Evolutionary conservation across 2,888 invertebrate genomes (phyloP).

Genomic region (Drosophila picticornis): DNA sequence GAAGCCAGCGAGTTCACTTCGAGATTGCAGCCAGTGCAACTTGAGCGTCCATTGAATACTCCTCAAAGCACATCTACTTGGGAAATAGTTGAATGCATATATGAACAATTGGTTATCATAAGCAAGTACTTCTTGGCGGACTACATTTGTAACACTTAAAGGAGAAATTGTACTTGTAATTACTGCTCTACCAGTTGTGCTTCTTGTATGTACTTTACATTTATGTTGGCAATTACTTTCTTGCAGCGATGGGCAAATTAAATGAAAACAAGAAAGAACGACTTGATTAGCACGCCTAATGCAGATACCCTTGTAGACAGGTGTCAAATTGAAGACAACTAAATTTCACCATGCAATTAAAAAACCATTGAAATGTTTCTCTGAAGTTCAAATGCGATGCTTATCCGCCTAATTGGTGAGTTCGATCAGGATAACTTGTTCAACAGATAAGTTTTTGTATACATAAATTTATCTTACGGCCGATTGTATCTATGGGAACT

Average conservation of each 20-base stretch:
- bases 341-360: neutral
- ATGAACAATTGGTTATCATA: conserved; percentile 2
- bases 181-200: neutral
- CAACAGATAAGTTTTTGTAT: neutral
- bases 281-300: neutral
- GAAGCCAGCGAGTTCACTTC: conserved; percentile 12
- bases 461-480: neutral
- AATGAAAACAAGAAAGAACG: neutral
- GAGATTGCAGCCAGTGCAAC: conserved; percentile 23
- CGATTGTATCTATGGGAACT: neutral
- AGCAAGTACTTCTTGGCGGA: neutral
- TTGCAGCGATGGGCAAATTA: neutral
- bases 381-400: neutral
- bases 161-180: neutral
- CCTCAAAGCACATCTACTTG: neutral
- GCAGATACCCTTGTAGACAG: neutral
- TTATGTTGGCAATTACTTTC: neutral
- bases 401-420: neutral
- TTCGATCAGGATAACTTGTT: neutral
- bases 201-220: neutral
- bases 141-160: neutral
- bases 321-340: neutral
- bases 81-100: neutral
- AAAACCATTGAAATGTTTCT: neutral
- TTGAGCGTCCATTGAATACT: conserved; percentile 17